Evolutionary conservation across 2,888 invertebrate species (phyloP), one percentile per base, ranked within the genome.

Genomic region (Keiferia lycopersicella): DNA sequence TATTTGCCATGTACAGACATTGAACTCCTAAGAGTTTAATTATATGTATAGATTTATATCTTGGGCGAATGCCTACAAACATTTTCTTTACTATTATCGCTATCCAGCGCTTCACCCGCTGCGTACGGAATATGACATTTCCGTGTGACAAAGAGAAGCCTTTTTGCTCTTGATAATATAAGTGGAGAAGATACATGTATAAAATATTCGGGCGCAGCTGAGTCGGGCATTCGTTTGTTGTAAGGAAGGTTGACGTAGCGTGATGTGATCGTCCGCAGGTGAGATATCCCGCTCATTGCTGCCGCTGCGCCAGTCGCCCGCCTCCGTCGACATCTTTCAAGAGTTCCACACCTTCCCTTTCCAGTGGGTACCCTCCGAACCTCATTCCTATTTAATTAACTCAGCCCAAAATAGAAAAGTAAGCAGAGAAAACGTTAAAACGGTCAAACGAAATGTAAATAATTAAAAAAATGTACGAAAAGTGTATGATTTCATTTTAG

Each of bases 301-400:
- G 20, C 86, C 87, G 39, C 86, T 90, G 68, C 90, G 74, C 69
- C 76, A 76, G 56, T 87, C 88, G 71, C 80, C 80, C 66, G 90
- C 89, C 38, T 80, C 84, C 41, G 79, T 87, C 76, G 82, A 89
- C 68, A 85, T 91, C 70, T 83, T 81, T 67, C 68, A 82, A 66
- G 71, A 73, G 56, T 61, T 72, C 65, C 75, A 79, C 38, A 67
- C 65, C 73, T 69, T 61, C 71, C 70, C 66, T 68, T 66, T 62
- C 63, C 66, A 34, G 65, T 65, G 41, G 62, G 62, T 66, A 67
- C 61, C 66, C 68, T 48, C 68, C 53, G 70, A 71, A 65, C 68
- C 74, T 48, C 64, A 69, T 64, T 83, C 71, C 71, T 88, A 86
- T 68, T 83, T 87, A 66, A 68, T 87, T 62, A 82, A 81, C 69